Base-by-base conservation (phyloP, 2,888 invertebrate genomes). In the Incurvaria masculella region DNA sequence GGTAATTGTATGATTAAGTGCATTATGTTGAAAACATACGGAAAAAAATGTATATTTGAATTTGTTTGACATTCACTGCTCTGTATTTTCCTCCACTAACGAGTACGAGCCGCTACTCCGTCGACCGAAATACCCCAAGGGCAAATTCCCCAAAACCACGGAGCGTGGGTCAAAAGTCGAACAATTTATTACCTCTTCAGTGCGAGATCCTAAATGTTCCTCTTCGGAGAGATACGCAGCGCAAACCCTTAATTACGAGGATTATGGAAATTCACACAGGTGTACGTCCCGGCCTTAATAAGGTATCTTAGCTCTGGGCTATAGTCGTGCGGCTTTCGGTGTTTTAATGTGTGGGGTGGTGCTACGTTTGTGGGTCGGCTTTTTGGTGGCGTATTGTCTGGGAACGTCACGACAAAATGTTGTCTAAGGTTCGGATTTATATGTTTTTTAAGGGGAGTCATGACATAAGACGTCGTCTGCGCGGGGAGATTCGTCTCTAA, bases 181-280 rank as follows among this genome's bases (percentile, higher is more conserved):
- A 69, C 66, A 73, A 78, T 78, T 78, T 78, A 78, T 78, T 68
- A 74, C 74, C 74, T 33, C 74, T 61, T 66, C 74, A 69, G 72
- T 70, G 65, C 69, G 66, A 63, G 59, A 62, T 33, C 40, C 68
- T 63, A 68, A 70, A 70, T 68, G 70, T 69, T 69, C 62, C 61
- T 62, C 61, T 74, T 76, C 73, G 74, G 73, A 72, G 69, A 72
- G 62, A 72, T 72, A 69, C 69, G 75, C 48, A 26, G 42, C 18
- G 44, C 78, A 66, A 75, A 76, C 78, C 78, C 70, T 71, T 78
- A 78, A 78, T 78, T 78, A 78, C 68, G 67, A 64, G 71, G 74
- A 73, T 74, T 75, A 75, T 74, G 74, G 69, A 72, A 74, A 75
- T 76, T 75, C 76, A 75, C 75, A 78, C 78, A 78, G 78, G 78